Evolutionary conservation across 30 jellyfish, hydroid and myxozoan species (phyloP).

Genomic region (Calvadosia cruxmelitensis): DNA sequence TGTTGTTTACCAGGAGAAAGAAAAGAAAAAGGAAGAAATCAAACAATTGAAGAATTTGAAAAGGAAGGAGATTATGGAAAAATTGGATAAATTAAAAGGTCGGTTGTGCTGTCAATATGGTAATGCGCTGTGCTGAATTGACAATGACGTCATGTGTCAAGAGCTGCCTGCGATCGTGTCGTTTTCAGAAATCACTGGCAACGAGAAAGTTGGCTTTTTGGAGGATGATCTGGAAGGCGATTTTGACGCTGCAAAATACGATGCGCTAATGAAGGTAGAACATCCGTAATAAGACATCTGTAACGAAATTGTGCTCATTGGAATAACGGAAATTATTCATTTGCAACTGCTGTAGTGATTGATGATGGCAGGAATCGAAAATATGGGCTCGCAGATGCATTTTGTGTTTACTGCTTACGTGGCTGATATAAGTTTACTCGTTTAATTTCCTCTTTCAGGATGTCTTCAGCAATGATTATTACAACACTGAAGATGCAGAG

Average conservation of each 20-base stretch:
- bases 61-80: slow-evolving; percentile 83
- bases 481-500: slow-evolving; percentile 42
- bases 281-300: neutral
- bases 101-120: neutral
- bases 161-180: too few species aligned
- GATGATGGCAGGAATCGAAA: too few species aligned
- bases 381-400: too few species aligned
- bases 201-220: slow-evolving; percentile 72
- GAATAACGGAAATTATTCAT: too few species aligned
- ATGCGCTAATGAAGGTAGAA: slow-evolving; percentile 52
- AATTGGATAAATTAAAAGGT: slow-evolving; percentile 76
- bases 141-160: too few species aligned
- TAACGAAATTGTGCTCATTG: neutral
- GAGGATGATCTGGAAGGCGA: slow-evolving; percentile 94
- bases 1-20: slow-evolving; percentile 95
- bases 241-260: slow-evolving; percentile 80
- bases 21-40: slow-evolving; percentile 52
- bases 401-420: too few species aligned
- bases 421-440: too few species aligned
- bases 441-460: too few species aligned
- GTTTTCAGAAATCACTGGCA: slow-evolving; percentile 79
- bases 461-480: slow-evolving; percentile 58
- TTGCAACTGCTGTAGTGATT: too few species aligned
- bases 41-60: slow-evolving; percentile 66
- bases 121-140: too few species aligned